These are phyloP conservation scores for Dendroctonus valens DNA, from an alignment of 1,140 invertebrate species.

Conservation along the genomic window DNA sequence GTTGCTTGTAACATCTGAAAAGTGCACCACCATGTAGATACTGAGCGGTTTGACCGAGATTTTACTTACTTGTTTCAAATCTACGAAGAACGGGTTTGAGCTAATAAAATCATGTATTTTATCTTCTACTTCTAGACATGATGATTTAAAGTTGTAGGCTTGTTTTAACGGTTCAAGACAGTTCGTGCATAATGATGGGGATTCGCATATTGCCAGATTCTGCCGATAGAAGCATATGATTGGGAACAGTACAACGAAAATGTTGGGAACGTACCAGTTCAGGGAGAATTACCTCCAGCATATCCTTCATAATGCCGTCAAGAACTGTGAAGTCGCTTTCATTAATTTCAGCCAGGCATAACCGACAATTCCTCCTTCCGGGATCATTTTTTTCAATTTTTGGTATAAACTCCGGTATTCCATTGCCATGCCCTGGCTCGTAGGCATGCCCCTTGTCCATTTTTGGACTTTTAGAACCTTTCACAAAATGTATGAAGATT, in stretches of 20 bases:
- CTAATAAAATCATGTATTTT: constrained; percentile 23
- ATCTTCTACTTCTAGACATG: constrained; percentile 26
- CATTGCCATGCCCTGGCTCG: too few relatives aligned
- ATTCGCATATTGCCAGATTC: constrained; percentile 22
- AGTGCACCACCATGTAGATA: too few relatives aligned
- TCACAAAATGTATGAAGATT: too few relatives aligned
- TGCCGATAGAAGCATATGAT: neutral
- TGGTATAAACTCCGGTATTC: too few relatives aligned
- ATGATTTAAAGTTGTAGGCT: constrained; percentile 24
- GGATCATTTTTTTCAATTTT: too few relatives aligned
- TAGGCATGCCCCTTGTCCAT: too few relatives aligned
- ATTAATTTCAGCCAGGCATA: constrained; percentile 14
- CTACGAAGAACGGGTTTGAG: constrained; percentile 7
- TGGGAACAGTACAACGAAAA: neutral
- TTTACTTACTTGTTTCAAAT: constrained; percentile 18
- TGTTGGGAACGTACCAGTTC: constrained; percentile 19
- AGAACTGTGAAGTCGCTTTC: constrained; percentile 8
- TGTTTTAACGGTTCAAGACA: constrained; percentile 23
- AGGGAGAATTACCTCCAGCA: constrained; percentile 22
- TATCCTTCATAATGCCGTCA: constrained; percentile 24
- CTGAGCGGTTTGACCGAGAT: constrained; percentile 7
- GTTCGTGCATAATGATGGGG: constrained; percentile 14
- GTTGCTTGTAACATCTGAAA: too few relatives aligned
- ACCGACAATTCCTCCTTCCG: constrained; percentile 14
- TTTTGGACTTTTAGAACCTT: too few relatives aligned